Base-by-base conservation (phyloP, 2,888 invertebrate species). In the Diarsia mendica region DNA sequence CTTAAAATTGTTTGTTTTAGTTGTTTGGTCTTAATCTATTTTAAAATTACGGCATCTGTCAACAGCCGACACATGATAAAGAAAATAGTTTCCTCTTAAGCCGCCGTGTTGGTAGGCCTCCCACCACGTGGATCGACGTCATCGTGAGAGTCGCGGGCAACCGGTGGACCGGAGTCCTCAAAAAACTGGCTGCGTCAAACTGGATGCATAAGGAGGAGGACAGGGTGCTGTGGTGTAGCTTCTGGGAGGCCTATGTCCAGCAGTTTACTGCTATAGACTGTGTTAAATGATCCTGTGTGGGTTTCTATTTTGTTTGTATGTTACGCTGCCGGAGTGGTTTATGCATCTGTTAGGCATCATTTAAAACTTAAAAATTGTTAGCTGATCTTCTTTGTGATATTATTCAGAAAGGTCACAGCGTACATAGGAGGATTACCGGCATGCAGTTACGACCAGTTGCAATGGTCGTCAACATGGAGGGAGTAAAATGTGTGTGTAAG, bases 1-100 rank as follows among this genome's bases (percentile, higher is more conserved):
- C 89, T 55, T 89, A 72, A 89, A 23, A 13, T 69, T 48, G 1
- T 48, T n/a, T 3, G 0, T 28, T 61, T 60, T 73, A 1, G 4
- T n/a, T 68, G 0, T 8, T 65, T 49, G 3, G 48, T 20, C n/a
- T 15, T 44, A 13, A 28, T n/a, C 6, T 58, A 39, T 39, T 1
- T 9, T 65, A 4, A 3, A 2, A 60, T 60, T 33, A 60, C 9
- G 33, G 18, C 33, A 60, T 33, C n/a, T 10, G 11, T 33, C 10
- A 18, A 33, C 2, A 60, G 60, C 20, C 28, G 58, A 58, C 9
- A 3, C 9, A 58, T 15, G 9, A 15, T 28, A 9, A 58, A 15
- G 3, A 18, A 3, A 28, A 9, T 28, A 28, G 6, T 58, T 58
- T 18, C 28, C 9, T 58, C 28, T 8, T 18, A 28, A 58, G 11